Evolutionary conservation across 2,888 invertebrate species (phyloP), one percentile per base, ranked within the genome.

Genomic region (Agrotis ipsilon): DNA sequence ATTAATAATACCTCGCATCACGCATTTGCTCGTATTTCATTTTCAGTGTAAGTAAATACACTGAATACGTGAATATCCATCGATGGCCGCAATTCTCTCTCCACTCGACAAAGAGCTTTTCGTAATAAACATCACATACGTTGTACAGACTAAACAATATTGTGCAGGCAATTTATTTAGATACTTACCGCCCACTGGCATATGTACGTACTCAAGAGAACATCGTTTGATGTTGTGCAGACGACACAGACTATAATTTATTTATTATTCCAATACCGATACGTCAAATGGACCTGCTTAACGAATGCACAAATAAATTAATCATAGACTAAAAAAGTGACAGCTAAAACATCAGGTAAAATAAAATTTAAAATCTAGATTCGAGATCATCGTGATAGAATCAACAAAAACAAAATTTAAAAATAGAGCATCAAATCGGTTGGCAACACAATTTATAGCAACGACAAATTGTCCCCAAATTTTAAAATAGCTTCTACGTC

Each of bases 101-200:
- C 24, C 21, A 27, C 60, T 72, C 55, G 14, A 6, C 18, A n/a
- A 19, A 82, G 48, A 60, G 62, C 66, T 65, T 60, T 67, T 62
- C 61, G 63, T 46, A 67, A 78, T 81, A 80, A 76, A 77, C 63
- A 71, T 75, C 51, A 72, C 64, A 52, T 61, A 72, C 66, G 57
- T 61, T 67, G 49, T 58, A 62, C 59, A 68, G 62, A 78, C 77
- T 81, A 76, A 81, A 85, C 75, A 78, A 75, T 66, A 63, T 51
- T 49, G 39, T 55, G 21, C 64, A 51, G 27, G 72, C 21, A 64
- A 78, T 72, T 75, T 75, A 82, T 79, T 69, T 73, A 61, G 45
- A 16, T 55, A 65, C 46, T 58, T 58, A 67, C 64, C 71, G 61
- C 71, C 75, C 68, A 80, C 75, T 24, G 19, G 18, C 24, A 13